Percentiles rank a stretch among this genome's conserved stretches.
These are phyloP conservation scores for Eupithecia subumbrata DNA, from an alignment of 2,888 invertebrate species.

Conservation along the genomic window DNA sequence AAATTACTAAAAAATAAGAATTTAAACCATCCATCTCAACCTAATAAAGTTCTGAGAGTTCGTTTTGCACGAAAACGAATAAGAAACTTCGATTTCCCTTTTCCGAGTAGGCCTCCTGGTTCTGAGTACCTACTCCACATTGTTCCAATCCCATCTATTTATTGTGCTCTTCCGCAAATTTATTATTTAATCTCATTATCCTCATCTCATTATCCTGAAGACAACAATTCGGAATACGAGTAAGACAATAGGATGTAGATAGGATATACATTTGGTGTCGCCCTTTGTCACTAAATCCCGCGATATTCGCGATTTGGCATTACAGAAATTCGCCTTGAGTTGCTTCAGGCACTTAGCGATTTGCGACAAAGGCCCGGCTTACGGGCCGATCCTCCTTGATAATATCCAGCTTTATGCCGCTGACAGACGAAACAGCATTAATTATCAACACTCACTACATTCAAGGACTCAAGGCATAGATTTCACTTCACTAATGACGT, in stretches of 20 bases:
- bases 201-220: background rate
- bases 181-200: background rate
- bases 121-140: background rate
- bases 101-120: background rate
- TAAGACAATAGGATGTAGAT: background rate
- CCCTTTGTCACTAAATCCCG: constrained; percentile 28
- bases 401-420: constrained; percentile 45
- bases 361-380: constrained; percentile 47
- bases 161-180: background rate
- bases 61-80: too few species aligned
- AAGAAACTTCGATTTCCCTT: too few species aligned
- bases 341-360: constrained; percentile 47
- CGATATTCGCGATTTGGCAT: constrained; percentile 42
- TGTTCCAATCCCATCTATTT: background rate
- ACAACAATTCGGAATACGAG: background rate
- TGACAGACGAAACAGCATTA: constrained; percentile 49
- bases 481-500: background rate
- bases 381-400: constrained; percentile 34
- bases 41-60: too few species aligned
- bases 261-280: background rate
- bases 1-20: too few species aligned
- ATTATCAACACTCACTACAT: constrained; percentile 33
- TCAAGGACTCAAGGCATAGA: background rate
- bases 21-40: too few species aligned
- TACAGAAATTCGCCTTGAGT: constrained; percentile 35